Conservation (phyloP, 2,888 invertebrate genomes). For the Folsomia manolachei region DNA sequence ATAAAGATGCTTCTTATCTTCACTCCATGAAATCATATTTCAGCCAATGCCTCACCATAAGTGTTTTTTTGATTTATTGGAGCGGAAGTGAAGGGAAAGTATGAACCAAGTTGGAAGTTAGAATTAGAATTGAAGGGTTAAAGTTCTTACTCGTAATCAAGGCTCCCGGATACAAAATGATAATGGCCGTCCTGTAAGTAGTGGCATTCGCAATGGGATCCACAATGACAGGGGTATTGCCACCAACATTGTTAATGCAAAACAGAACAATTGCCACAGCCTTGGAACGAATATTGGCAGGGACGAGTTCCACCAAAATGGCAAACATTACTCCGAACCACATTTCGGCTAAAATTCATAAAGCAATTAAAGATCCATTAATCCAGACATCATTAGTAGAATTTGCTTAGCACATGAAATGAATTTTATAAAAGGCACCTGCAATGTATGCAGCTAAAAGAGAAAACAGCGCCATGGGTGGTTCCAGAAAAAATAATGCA, state of each 20-base stretch:
- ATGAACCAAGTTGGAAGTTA: neutral
- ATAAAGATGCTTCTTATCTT: neutral
- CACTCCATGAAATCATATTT: too few species aligned
- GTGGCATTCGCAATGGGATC: conserved; percentile 78
- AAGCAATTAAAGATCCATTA: too few species aligned
- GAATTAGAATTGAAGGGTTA: neutral
- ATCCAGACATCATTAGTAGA: too few species aligned
- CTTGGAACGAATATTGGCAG: conserved; percentile 76
- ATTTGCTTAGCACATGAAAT: conserved; percentile 61
- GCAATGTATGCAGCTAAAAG: conserved; percentile 85
- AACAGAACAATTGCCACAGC: conserved; percentile 83
- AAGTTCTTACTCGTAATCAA: conserved; percentile 74
- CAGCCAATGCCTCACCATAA: too few species aligned
- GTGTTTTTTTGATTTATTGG: neutral
- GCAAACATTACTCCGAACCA: conserved; percentile 92
- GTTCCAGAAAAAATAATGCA: conserved; percentile 77
- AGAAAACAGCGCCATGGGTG: conserved; percentile 81
- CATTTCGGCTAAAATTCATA: conserved; percentile 75
- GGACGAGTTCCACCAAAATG: conserved; percentile 83
- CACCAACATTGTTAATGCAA: conserved; percentile 89
- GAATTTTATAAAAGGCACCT: too few species aligned
- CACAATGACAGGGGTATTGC: conserved; percentile 81
- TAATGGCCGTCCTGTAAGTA: conserved; percentile 77
- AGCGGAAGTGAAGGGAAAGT: neutral
- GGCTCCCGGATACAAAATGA: conserved; percentile 84